Evolutionary conservation across 2,888 invertebrate genomes (phyloP).

Genomic region (Apeira syringaria): DNA sequence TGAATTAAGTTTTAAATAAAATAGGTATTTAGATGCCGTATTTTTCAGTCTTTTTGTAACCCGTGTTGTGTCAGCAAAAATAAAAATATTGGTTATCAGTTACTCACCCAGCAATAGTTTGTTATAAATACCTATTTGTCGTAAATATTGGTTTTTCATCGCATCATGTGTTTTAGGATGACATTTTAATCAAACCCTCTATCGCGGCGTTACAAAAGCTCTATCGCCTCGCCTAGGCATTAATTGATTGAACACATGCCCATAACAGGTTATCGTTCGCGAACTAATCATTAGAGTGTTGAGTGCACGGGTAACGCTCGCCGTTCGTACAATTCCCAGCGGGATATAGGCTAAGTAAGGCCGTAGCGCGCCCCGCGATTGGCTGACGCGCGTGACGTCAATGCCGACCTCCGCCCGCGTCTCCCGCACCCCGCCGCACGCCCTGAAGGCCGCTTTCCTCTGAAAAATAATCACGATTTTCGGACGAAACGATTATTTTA

Average conservation of each 20-base stretch:
- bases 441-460: constrained; percentile 70
- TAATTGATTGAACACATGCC: constrained; percentile 16
- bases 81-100: too few species aligned
- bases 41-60: too few species aligned
- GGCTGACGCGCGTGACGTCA: constrained; percentile 75
- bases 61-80: too few species aligned
- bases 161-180: not conserved
- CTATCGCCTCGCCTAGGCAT: constrained; percentile 6
- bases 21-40: too few species aligned
- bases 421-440: constrained; percentile 48
- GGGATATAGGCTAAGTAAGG: constrained; percentile 63
- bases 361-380: constrained; percentile 59
- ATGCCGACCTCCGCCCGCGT: constrained; percentile 72
- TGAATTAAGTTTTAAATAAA: too few species aligned
- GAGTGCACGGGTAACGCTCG: constrained; percentile 42
- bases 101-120: too few species aligned
- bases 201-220: constrained; percentile 4
- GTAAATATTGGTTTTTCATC: too few species aligned
- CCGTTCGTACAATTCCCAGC: constrained; percentile 42
- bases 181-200: too few species aligned
- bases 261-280: constrained; percentile 33
- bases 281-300: constrained; percentile 40
- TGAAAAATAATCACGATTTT: constrained; percentile 78
- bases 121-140: too few species aligned
- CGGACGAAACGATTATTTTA: constrained; percentile 52